These are phyloP conservation scores for Epirrita christyi DNA, from an alignment of 2,888 invertebrate genomes.

Conservation along the genomic window DNA sequence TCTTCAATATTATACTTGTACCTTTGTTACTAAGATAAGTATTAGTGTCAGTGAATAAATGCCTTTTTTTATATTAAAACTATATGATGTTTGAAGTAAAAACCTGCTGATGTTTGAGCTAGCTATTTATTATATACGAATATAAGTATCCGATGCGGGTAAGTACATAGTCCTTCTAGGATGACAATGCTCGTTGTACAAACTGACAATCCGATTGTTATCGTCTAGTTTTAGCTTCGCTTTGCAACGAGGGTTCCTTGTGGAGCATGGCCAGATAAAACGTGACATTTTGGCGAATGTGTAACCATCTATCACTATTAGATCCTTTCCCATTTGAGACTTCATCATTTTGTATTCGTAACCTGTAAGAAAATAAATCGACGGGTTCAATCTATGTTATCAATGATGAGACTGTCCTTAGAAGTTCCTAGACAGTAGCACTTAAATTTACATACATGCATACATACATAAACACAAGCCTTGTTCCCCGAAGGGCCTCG, in stretches of 20 bases:
- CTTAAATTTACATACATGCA: no score
- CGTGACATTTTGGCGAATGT: slow-evolving; percentile 41
- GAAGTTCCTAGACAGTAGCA: no score
- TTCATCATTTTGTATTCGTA: slow-evolving; percentile 37
- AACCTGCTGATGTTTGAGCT: no score
- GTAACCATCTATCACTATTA: slow-evolving; percentile 49
- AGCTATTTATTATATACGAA: slow-evolving; percentile 17
- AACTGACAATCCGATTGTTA: slow-evolving; percentile 28
- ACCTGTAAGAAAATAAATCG: slow-evolving; percentile 8
- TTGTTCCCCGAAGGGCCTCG: no score
- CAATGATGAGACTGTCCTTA: no score
- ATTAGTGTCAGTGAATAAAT: no score
- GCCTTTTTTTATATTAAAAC: no score
- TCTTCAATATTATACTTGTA: no score
- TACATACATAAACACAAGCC: no score
- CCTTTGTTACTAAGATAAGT: no score
- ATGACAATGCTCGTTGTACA: slow-evolving; percentile 40
- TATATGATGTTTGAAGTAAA: no score
- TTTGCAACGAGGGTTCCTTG: slow-evolving; percentile 42
- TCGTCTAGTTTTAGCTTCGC: slow-evolving; percentile 44
- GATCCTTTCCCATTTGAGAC: slow-evolving; percentile 46
- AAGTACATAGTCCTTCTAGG: slow-evolving; percentile 19
- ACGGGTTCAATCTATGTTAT: no score
- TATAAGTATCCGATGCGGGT: slow-evolving; percentile 12
- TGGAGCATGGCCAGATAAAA: slow-evolving; percentile 54